Evolutionary conservation across 2,113 vertebrate genomes (phyloP), one percentile per base, ranked within the genome.

Genomic region (Xiphias gladius): DNA sequence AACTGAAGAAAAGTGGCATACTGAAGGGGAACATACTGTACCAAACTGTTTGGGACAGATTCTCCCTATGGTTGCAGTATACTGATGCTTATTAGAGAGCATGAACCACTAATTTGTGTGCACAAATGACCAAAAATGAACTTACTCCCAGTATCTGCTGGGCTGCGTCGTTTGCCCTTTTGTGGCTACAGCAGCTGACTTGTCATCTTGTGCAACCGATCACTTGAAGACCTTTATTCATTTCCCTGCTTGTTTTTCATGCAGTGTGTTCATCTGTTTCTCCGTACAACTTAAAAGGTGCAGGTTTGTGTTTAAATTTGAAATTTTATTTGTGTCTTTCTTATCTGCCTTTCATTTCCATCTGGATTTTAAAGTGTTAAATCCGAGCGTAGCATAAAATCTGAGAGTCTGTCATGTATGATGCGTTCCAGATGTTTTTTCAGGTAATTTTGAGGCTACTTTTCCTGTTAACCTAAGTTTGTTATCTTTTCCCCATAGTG

Each of bases 131-230:
- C 37, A 43, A 3, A 41, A 66, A 26, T 20, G 26, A n/a, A 65
- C 5, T 17, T 10, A 63, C 32, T 39, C 19, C 20, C 35, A 17
- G 28, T 5, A 48, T 74, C 84, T 83, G 84, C 79, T 52, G 79
- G 37, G 52, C 32, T 72, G 43, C 16, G n/a, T n/a, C 32, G 5
- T 71, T 58, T 46, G n/a, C 35, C 35, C 12, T 46, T 2, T 2
- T 43, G 69, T 64, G 59, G 67, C n/a, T n/a, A n/a, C n/a, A n/a
- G n/a, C n/a, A n/a, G n/a, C n/a, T 20, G 43, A 73, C 16, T 22
- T 62, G 22, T 46, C 14, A 32, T n/a, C n/a, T n/a, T n/a, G n/a
- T n/a, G n/a, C 30, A 74, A 67, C 37, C 30, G 73, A 48, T 79
- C 54, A 66, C 52, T 54, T 54, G n/a, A 54, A 54, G 10, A 54